Conservation (phyloP, 2,113 vertebrate genomes). For the Myanophis thanlyinensis region DNA sequence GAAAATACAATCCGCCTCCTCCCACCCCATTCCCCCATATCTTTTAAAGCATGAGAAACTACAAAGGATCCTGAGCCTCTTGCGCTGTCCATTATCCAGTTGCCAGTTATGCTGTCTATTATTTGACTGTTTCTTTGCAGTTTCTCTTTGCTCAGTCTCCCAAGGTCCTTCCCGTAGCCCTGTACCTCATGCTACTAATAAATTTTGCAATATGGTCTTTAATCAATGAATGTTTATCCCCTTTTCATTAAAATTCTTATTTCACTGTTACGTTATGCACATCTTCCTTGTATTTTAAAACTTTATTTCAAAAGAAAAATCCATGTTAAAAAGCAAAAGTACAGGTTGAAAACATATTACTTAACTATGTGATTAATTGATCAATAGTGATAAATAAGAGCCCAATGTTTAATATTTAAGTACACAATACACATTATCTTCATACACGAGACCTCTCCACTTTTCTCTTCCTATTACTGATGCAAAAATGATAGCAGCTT, state of each 20-base stretch:
- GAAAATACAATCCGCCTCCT: not conserved
- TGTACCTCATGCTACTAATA: not conserved
- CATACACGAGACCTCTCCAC: not conserved
- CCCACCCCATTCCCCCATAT: too few species aligned
- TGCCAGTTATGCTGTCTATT: not conserved
- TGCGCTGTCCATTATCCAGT: not conserved
- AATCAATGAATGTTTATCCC: not conserved
- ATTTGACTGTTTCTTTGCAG: not conserved
- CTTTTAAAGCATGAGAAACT: not conserved
- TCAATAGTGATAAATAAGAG: not conserved
- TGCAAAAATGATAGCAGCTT: not conserved
- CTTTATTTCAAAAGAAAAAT: not conserved
- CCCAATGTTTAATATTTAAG: not conserved
- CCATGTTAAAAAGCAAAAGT: not conserved
- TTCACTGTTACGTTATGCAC: not conserved
- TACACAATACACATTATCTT: not conserved
- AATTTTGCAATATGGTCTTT: not conserved
- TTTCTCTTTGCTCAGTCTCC: not conserved
- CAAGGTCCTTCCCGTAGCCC: not conserved
- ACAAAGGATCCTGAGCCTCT: not conserved
- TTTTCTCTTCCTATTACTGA: not conserved
- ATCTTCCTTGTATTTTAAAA: not conserved
- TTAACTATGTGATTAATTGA: not conserved
- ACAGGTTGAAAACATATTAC: not conserved
- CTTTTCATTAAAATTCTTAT: not conserved